Percentiles rank a stretch among this genome's conserved stretches.
phyloP scores from a whole-genome alignment of 2,797 vertebrate genomes.

The Pempheris klunzingeri region DNA sequence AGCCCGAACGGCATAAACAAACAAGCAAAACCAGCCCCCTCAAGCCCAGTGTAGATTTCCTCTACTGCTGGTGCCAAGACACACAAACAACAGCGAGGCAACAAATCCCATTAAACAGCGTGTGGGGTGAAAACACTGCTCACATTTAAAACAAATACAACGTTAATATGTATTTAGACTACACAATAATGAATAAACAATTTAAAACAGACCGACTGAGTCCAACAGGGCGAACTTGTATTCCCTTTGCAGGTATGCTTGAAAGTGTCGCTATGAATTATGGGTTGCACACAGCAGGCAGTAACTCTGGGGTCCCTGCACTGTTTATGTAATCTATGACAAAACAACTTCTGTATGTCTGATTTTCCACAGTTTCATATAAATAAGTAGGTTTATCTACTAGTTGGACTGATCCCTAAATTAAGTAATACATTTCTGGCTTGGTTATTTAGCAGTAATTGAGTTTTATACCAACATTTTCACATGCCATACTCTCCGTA shows the following conservation, averaged over 20 bases:
- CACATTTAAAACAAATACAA: slow-evolving; percentile 71
- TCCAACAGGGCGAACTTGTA: slow-evolving; percentile 24
- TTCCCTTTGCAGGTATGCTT: slow-evolving; percentile 26
- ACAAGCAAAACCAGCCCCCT: slow-evolving; percentile 66
- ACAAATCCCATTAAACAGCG: slow-evolving; percentile 70
- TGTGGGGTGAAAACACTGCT: slow-evolving; percentile 63
- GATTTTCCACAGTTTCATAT: slow-evolving; percentile 4
- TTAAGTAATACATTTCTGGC: slow-evolving; percentile 9
- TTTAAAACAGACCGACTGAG: slow-evolving; percentile 42
- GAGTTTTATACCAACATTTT: slow-evolving; percentile 10
- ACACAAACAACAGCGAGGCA: slow-evolving; percentile 65
- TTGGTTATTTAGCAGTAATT: slow-evolving; percentile 14
- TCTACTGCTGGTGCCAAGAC: slow-evolving; percentile 72
- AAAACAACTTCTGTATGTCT: slow-evolving; percentile 8
- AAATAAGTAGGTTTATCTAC: not conserved
- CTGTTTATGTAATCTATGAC: slow-evolving; percentile 30
- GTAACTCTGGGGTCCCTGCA: slow-evolving; percentile 7
- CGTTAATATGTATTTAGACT: slow-evolving; percentile 66
- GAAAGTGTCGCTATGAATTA: slow-evolving; percentile 13
- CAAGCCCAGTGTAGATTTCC: slow-evolving; percentile 68
- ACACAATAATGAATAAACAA: slow-evolving; percentile 53
- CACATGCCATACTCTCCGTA: not conserved
- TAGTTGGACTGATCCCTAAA: slow-evolving; percentile 2
- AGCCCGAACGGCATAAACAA: slow-evolving; percentile 61
- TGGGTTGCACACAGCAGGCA: slow-evolving; percentile 16